phyloP scores from a whole-genome alignment of 2,888 invertebrate genomes.

The Agriopis marginaria region DNA sequence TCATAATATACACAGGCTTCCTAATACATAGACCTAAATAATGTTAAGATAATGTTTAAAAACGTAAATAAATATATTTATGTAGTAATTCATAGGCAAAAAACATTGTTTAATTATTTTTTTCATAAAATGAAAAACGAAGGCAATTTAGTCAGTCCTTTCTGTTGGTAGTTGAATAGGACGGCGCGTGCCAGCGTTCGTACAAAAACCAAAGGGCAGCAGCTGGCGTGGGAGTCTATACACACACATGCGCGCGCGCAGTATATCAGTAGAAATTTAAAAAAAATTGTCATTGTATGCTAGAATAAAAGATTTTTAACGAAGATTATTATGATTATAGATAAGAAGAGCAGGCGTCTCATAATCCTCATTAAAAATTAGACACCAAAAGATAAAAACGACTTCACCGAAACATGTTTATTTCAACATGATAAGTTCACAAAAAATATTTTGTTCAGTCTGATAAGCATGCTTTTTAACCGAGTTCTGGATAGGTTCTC shows the following conservation, averaged over 20 bases:
- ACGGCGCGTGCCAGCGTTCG: constrained; percentile 75
- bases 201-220: constrained; percentile 72
- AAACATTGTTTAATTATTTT: constrained; percentile 21
- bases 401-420: too few species aligned
- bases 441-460: neutral
- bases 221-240: constrained; percentile 75
- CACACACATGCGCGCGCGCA: constrained; percentile 48
- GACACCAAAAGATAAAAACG: too few species aligned
- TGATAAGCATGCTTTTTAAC: too few species aligned
- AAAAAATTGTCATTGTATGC: constrained; percentile 7
- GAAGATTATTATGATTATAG: neutral
- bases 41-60: neutral
- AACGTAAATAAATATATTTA: neutral
- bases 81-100: neutral
- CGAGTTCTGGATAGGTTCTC: too few species aligned
- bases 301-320: neutral
- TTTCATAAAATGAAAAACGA: constrained; percentile 28
- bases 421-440: neutral
- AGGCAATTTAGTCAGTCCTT: constrained; percentile 47
- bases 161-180: constrained; percentile 43
- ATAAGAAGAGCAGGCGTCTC: too few species aligned
- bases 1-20: too few species aligned
- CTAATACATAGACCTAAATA: too few species aligned
- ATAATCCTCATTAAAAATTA: too few species aligned
- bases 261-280: constrained; percentile 16